Conservation (phyloP, 2,888 invertebrate species). For the Gnatocerus cornutus region DNA sequence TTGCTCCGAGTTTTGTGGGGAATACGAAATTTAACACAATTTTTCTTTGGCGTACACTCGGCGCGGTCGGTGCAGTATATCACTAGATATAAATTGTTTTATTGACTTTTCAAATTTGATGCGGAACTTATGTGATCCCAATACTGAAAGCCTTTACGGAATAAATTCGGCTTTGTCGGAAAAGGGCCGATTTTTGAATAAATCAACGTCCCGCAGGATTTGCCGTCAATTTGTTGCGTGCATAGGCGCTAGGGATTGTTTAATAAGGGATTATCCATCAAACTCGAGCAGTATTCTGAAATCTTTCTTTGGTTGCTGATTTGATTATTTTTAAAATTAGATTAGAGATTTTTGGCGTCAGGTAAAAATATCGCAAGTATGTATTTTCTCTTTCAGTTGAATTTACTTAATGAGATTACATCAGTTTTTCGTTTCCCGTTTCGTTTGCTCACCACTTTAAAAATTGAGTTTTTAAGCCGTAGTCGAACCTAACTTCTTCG, state of each 20-base stretch:
- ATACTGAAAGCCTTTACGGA: conserved; percentile 14
- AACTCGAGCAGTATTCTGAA: background rate
- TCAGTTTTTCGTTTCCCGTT: conserved; percentile 16
- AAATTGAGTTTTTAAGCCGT: conserved; percentile 25
- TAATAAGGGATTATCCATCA: background rate
- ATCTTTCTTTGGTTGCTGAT: conserved; percentile 15
- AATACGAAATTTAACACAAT: conserved; percentile 40
- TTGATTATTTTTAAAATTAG: conserved; percentile 20
- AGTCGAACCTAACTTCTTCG: conserved; percentile 5
- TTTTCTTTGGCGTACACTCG: conserved; percentile 16
- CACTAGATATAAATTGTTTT: conserved; percentile 44
- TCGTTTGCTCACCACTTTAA: conserved; percentile 14
- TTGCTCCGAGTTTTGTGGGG: conserved; percentile 18
- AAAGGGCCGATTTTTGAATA: conserved; percentile 28
- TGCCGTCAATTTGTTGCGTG: conserved; percentile 6
- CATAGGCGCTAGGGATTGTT: too few species aligned
- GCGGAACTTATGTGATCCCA: conserved; percentile 30
- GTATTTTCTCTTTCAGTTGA: conserved; percentile 22
- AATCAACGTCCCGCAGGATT: conserved; percentile 18
- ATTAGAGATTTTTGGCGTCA: conserved; percentile 2
- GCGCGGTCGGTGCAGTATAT: conserved; percentile 29
- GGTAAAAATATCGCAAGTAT: conserved; percentile 14
- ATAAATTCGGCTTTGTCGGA: conserved; percentile 24
- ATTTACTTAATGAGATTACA: conserved; percentile 35
- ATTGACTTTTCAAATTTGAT: conserved; percentile 32